These are phyloP conservation scores for Cromileptes altivelis DNA, from an alignment of 2,113 vertebrate species.

Conservation along the genomic window DNA sequence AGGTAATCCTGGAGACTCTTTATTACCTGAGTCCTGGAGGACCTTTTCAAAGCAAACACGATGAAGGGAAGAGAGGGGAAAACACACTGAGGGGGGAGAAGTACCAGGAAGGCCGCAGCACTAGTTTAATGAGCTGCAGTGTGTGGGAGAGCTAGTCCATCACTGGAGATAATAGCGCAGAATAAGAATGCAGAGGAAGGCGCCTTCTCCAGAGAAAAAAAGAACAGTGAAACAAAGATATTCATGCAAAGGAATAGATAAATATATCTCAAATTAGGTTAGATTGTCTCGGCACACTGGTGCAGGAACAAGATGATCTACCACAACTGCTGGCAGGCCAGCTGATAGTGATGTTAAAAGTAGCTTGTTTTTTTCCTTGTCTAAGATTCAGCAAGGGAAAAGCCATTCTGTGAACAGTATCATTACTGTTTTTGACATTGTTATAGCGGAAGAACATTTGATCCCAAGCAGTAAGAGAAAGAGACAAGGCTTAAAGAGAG, in stretches of 20 bases:
- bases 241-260: conserved; percentile 45
- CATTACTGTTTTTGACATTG: conserved; percentile 3
- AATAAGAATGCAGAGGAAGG: conserved; percentile 46
- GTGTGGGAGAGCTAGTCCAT: conserved; percentile 54
- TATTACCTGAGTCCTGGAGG: conserved; percentile 52
- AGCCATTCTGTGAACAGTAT: conserved; percentile 8
- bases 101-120: not conserved
- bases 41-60: conserved; percentile 73
- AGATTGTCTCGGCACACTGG: not conserved
- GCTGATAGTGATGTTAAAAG: conserved; percentile 15
- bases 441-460: conserved; percentile 21
- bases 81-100: conserved; percentile 15
- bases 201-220: conserved; percentile 21
- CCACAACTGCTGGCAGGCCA: not conserved
- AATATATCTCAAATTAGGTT: conserved; percentile 41
- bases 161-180: conserved; percentile 59
- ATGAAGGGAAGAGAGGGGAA: conserved; percentile 47
- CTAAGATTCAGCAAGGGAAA: not conserved
- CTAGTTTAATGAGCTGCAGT: conserved; percentile 72
- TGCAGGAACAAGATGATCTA: conserved; percentile 7
- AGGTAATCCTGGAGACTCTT: conserved; percentile 47
- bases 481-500: not conserved
- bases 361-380: not conserved
- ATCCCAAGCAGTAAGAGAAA: not conserved
- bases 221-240: conserved; percentile 15